phyloP scores from a whole-genome alignment of 1,140 invertebrate species.

The Neodiprion lecontei region DNA sequence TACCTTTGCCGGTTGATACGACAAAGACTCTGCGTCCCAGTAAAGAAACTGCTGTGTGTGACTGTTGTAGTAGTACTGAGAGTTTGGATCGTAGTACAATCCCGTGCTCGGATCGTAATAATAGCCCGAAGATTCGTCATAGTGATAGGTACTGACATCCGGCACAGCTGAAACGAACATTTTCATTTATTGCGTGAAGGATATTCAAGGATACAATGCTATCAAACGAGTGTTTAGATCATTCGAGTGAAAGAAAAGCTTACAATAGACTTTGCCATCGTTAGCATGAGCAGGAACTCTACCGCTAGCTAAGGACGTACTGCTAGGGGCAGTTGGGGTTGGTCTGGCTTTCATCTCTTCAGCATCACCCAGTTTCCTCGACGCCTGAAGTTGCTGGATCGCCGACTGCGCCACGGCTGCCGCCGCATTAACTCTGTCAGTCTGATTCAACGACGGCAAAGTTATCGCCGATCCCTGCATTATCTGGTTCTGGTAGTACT shows the following conservation, averaged over 20 bases:
- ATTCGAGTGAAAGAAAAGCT: slow-evolving; percentile 43
- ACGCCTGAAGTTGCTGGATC: slow-evolving; percentile 78
- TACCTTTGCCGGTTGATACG: slow-evolving; percentile 77
- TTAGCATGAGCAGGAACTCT: slow-evolving; percentile 64
- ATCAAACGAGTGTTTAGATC: slow-evolving; percentile 21
- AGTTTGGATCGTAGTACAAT: slow-evolving; percentile 94
- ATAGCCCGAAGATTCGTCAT: slow-evolving; percentile 94
- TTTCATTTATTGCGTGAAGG: slow-evolving; percentile 31
- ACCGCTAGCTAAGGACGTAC: slow-evolving; percentile 57
- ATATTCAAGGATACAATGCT: slow-evolving; percentile 11
- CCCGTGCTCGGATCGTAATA: slow-evolving; percentile 94
- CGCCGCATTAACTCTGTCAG: slow-evolving; percentile 80
- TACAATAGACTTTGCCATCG: slow-evolving; percentile 73
- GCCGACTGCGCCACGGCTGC: slow-evolving; percentile 90
- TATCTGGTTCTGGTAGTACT: slow-evolving; percentile 81
- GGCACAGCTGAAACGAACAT: slow-evolving; percentile 71
- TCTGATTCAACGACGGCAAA: slow-evolving; percentile 66
- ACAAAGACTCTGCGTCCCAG: slow-evolving; percentile 86
- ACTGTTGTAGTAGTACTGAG: slow-evolving; percentile 93
- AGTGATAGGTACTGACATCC: slow-evolving; percentile 90
- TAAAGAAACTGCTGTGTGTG: slow-evolving; percentile 92
- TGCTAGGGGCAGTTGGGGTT: slow-evolving; percentile 61
- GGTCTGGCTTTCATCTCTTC: slow-evolving; percentile 59
- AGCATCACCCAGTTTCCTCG: slow-evolving; percentile 53
- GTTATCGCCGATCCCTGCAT: slow-evolving; percentile 66